Percentiles rank a stretch among this genome's conserved stretches.
Evolutionary conservation across 1,140 invertebrate genomes (phyloP).

Genomic region (Drosophila dunni): DNA sequence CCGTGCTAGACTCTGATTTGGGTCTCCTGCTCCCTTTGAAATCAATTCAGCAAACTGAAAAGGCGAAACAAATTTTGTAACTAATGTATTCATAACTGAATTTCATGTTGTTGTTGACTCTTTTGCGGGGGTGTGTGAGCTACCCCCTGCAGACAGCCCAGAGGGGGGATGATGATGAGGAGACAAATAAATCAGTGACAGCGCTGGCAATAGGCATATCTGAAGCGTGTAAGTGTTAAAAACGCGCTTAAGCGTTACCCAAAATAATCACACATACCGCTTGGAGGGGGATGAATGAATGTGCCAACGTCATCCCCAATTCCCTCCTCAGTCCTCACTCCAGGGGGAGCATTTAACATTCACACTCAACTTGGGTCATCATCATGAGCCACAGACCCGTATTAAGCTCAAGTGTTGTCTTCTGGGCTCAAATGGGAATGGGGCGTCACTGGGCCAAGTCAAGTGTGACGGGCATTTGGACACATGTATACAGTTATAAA

Average conservation of each 20-base stretch:
- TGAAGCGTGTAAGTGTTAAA: constrained; percentile 83
- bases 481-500: constrained; percentile 80
- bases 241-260: constrained; percentile 66
- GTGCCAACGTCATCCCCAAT: constrained; percentile 1
- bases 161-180: constrained; percentile 15
- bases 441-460: constrained; percentile 28
- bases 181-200: constrained; percentile 73
- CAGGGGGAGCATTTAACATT: constrained; percentile 45
- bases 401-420: constrained; percentile 55
- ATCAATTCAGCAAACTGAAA: constrained; percentile 64
- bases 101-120: background rate
- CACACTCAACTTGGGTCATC: constrained; percentile 52
- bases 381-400: constrained; percentile 36
- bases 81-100: constrained; percentile 77
- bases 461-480: constrained; percentile 39
- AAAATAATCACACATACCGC: constrained; percentile 59
- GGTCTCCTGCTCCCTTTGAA: constrained; percentile 30
- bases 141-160: constrained; percentile 13
- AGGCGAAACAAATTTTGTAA: constrained; percentile 67
- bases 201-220: constrained; percentile 25
- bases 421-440: constrained; percentile 14
- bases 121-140: constrained; percentile 39
- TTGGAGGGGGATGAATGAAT: constrained; percentile 16
- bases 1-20: constrained; percentile 4
- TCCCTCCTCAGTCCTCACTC: constrained; percentile 9